Base-by-base conservation (phyloP, 2,888 invertebrate species). In the Lysandra coridon region DNA sequence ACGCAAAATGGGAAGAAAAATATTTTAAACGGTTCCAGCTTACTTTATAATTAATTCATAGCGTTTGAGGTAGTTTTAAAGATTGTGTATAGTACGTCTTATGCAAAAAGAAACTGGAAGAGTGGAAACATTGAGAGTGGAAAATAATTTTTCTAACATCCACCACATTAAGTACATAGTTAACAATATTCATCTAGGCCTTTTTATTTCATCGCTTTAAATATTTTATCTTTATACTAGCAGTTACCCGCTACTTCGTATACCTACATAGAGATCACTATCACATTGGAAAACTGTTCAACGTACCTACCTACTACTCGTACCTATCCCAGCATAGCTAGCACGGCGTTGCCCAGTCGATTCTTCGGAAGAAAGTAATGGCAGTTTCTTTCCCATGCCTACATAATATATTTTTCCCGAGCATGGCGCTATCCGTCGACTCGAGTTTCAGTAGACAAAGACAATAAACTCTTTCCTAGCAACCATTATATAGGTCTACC, bases 1-100 rank as follows among this genome's bases (percentile, higher is more conserved):
- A 57, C 53, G 23, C 33, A 76, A 79, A 76, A 76, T 37, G 62
- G 60, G 37, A 69, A 57, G 77, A 76, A 69, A 79, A 79, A 79
- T 77, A 33, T 76, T 79, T 76, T 57, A 79, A 76, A 79, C 69
- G 23, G 77, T 53, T 79, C 77, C 76, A 76, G 33, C 33, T 57
- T 57, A 57, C 76, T 76, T 57, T 76, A 76, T 57, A 76, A 76
- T 76, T 57, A 57, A 76, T 76, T 53, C 53, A 75, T 75, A 53
- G 30, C 53, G 30, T 76, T 76, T 33, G 76, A 57, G 76, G 33
- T 76, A 57, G 76, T 76, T 76, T 53, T 33, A 57, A 57, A 53
- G 33, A 53, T 53, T 76, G 57, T 76, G 57, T 76, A 30, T 76
- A 53, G 5, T 53, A 33, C 23, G 23, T 23, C 14, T 37, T 69